A percentile compares a stretch with the other conserved stretches of the same genome.
These are phyloP conservation scores for Hirtodrosophila alboralis DNA, from an alignment of 2,888 invertebrate species.

Conservation along the genomic window DNA sequence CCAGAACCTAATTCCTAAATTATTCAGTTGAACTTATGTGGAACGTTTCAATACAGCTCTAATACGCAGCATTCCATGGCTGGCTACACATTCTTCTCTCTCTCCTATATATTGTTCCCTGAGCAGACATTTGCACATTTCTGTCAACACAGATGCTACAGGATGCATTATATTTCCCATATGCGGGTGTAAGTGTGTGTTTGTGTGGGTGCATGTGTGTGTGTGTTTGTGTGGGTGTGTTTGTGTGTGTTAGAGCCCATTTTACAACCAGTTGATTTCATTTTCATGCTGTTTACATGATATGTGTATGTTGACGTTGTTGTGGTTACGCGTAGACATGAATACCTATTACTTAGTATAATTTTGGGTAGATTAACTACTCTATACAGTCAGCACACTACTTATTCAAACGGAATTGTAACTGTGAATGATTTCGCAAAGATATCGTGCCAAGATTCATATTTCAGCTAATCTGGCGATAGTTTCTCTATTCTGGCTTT, in stretches of 20 bases:
- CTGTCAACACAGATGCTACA: slow-evolving; percentile 21
- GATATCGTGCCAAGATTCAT: no score
- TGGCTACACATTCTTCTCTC: neutral
- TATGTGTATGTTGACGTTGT: slow-evolving; percentile 20
- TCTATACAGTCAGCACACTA: neutral
- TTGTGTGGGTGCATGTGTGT: slow-evolving; percentile 1
- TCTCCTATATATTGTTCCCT: neutral
- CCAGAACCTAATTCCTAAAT: no score
- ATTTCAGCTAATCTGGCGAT: no score
- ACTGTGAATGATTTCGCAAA: no score
- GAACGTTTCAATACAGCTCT: no score
- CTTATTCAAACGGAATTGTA: no score
- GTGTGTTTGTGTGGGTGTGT: slow-evolving; percentile 7
- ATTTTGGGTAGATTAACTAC: slow-evolving; percentile 1
- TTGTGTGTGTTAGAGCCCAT: slow-evolving; percentile 10
- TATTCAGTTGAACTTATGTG: no score
- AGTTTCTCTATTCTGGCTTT: no score
- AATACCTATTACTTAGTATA: neutral
- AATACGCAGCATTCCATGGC: no score
- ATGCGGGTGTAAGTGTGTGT: slow-evolving; percentile 8
- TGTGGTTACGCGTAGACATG: slow-evolving; percentile 20
- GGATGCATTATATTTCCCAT: slow-evolving; percentile 19
- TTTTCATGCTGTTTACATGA: slow-evolving; percentile 44
- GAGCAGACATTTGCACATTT: slow-evolving; percentile 25
- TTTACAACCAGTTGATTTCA: slow-evolving; percentile 60